phyloP scores from a whole-genome alignment of 2,888 invertebrate species.

The Stomorhina lunata region DNA sequence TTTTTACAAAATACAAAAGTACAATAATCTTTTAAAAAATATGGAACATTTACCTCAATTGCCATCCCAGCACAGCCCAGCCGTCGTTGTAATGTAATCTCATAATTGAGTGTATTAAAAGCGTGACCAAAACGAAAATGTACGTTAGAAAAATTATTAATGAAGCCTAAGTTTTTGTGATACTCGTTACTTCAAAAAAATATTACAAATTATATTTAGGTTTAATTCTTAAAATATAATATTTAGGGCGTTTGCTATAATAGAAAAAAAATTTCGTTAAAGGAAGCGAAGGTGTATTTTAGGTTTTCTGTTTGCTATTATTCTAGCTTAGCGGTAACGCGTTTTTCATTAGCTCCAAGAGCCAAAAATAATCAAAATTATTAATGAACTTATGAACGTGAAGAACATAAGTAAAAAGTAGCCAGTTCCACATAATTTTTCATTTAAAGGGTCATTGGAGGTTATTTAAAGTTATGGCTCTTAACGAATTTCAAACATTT shows the following conservation, averaged over 20 bases:
- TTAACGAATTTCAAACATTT: too few species aligned
- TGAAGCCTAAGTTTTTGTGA: not conserved
- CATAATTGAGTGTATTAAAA: conserved; percentile 61
- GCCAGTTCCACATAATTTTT: too few species aligned
- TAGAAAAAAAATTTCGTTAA: not conserved
- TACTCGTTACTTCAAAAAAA: too few species aligned
- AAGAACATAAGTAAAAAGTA: too few species aligned
- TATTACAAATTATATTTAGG: not conserved
- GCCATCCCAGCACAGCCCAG: not conserved
- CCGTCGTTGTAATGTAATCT: conserved; percentile 43
- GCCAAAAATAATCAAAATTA: not conserved
- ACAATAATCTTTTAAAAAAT: conserved; percentile 20
- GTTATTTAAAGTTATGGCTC: too few species aligned
- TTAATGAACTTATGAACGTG: too few species aligned
- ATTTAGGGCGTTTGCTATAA: not conserved
- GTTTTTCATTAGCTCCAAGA: not conserved
- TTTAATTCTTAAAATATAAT: not conserved
- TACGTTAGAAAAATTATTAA: conserved; percentile 26
- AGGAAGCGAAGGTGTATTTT: not conserved
- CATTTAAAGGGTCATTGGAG: too few species aligned
- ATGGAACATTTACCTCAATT: conserved; percentile 50
- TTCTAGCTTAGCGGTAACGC: not conserved
- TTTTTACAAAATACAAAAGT: conserved; percentile 1
- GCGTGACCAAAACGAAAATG: conserved; percentile 55
- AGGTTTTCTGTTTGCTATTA: not conserved